Conservation (phyloP, 2,113 vertebrate genomes). For the Ageneiosus marmoratus region DNA sequence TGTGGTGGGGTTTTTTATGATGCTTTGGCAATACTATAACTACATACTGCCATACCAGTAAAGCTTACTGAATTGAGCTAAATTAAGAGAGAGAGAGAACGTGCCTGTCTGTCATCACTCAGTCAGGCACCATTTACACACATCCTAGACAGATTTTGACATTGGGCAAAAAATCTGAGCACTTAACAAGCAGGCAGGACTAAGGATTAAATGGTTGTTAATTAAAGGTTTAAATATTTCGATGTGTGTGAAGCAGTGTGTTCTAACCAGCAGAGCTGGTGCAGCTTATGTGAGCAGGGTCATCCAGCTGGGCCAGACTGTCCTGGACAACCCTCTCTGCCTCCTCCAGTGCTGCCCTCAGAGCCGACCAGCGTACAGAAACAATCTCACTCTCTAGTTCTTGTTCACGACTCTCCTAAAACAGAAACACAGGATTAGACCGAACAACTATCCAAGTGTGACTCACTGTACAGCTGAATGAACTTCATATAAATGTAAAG, state of each 20-base stretch:
- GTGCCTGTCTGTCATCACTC: background rate
- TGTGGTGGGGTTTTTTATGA: background rate
- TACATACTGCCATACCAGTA: background rate
- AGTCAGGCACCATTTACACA: background rate
- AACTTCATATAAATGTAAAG: background rate
- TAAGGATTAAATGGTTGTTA: background rate
- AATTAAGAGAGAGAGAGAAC: background rate
- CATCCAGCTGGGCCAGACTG: slow-evolving; percentile 80
- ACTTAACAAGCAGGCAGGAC: background rate
- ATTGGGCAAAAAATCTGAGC: background rate
- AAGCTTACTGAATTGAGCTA: background rate
- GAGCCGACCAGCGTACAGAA: slow-evolving; percentile 74
- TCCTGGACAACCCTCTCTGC: slow-evolving; percentile 83
- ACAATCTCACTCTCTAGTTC: slow-evolving; percentile 69
- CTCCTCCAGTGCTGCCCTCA: slow-evolving; percentile 73
- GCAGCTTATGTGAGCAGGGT: slow-evolving; percentile 85
- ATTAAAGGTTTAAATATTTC: background rate
- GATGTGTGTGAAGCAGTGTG: background rate
- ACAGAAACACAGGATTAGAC: background rate
- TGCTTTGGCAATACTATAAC: background rate
- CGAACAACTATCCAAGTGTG: background rate
- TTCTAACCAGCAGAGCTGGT: slow-evolving; percentile 84
- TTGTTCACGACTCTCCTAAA: slow-evolving; percentile 80
- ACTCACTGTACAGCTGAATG: background rate
- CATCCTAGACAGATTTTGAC: background rate